phyloP scores from a whole-genome alignment of 2,797 vertebrate genomes.

The Taenioides sp. region DNA sequence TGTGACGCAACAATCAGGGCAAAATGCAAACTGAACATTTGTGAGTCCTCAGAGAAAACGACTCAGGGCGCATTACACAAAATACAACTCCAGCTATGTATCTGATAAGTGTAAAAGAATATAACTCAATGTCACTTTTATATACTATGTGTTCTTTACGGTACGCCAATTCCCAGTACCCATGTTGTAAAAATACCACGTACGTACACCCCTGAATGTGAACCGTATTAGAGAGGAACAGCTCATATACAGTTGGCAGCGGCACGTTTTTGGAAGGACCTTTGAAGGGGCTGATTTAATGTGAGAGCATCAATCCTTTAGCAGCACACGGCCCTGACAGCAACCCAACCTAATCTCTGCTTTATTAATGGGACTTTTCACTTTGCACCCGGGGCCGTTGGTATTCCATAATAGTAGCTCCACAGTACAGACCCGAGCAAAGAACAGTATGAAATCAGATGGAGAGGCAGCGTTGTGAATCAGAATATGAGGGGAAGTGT shows the following conservation, averaged over 20 bases:
- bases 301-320: slow-evolving; percentile 73
- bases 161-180: slow-evolving; percentile 42
- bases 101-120: too few species aligned
- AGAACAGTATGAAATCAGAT: slow-evolving; percentile 75
- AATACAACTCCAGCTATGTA: too few species aligned
- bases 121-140: too few species aligned
- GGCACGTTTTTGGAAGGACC: slow-evolving; percentile 63
- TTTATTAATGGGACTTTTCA: slow-evolving; percentile 79
- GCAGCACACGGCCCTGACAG: slow-evolving; percentile 67
- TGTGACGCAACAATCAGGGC: too few species aligned
- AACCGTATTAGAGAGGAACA: slow-evolving; percentile 58
- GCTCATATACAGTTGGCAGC: slow-evolving; percentile 56
- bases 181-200: slow-evolving; percentile 45
- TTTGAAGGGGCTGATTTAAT: slow-evolving; percentile 73
- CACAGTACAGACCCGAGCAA: slow-evolving; percentile 57
- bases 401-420: slow-evolving; percentile 68
- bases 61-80: too few species aligned
- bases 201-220: slow-evolving; percentile 56
- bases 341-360: slow-evolving; percentile 75
- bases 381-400: slow-evolving; percentile 67
- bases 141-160: slow-evolving; percentile 17
- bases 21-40: too few species aligned
- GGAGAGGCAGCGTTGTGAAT: slow-evolving; percentile 58
- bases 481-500: slow-evolving; percentile 46
- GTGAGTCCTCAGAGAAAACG: too few species aligned